These are phyloP conservation scores for Drosophila picticornis DNA, from an alignment of 2,888 invertebrate genomes.

Conservation along the genomic window DNA sequence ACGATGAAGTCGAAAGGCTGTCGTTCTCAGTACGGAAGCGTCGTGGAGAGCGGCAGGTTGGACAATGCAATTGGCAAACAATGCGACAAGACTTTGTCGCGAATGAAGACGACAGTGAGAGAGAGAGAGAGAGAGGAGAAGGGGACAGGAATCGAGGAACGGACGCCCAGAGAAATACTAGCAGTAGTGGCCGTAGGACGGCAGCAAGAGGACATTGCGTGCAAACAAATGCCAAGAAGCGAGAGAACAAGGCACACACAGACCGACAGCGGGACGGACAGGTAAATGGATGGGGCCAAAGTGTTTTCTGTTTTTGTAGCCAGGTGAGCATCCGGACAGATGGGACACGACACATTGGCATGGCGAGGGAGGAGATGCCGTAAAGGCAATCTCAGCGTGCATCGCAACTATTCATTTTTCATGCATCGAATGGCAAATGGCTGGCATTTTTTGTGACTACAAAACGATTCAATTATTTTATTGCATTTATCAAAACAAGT, in stretches of 20 bases:
- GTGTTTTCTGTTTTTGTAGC: slow-evolving; percentile 37
- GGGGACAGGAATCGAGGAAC: slow-evolving; percentile 13
- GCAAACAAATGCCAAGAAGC: slow-evolving; percentile 56
- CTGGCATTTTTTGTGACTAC: slow-evolving; percentile 35
- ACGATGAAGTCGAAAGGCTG: slow-evolving; percentile 26
- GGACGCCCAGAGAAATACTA: neutral
- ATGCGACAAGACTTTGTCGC: slow-evolving; percentile 78
- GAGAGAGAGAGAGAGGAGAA: neutral
- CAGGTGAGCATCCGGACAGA: slow-evolving; percentile 42
- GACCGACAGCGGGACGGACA: neutral
- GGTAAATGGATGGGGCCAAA: slow-evolving; percentile 12
- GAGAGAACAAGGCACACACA: slow-evolving; percentile 12
- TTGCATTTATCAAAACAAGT: neutral
- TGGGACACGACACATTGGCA: slow-evolving; percentile 10
- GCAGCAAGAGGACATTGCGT: slow-evolving; percentile 24
- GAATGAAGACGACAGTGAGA: slow-evolving; percentile 49
- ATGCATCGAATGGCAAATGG: slow-evolving; percentile 54
- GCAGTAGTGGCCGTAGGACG: slow-evolving; percentile 19
- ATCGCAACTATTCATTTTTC: slow-evolving; percentile 46
- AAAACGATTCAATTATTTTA: slow-evolving; percentile 16
- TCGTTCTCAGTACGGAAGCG: neutral
- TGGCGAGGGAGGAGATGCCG: slow-evolving; percentile 7
- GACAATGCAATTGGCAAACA: slow-evolving; percentile 75
- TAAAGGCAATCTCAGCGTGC: slow-evolving; percentile 11
- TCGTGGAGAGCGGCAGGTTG: neutral